Conservation (phyloP, 2,888 invertebrate genomes). For the Nymphalis polychloros region DNA sequence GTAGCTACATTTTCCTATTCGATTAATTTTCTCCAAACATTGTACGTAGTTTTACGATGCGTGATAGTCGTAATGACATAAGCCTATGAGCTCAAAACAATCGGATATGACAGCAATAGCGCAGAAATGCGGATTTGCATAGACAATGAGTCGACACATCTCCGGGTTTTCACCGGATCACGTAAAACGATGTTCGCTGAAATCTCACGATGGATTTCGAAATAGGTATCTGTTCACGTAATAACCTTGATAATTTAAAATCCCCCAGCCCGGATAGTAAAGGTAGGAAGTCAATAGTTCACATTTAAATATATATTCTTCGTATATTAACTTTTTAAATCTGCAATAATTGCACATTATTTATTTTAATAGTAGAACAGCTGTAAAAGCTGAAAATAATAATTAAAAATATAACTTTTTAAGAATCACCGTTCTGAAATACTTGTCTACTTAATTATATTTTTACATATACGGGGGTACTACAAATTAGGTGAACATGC, state of each 20-base stretch:
- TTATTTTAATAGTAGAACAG: no score
- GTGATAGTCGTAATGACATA: constrained; percentile 10
- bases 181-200: constrained; percentile 30
- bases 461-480: no score
- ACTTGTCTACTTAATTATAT: no score
- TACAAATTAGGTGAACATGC: no score
- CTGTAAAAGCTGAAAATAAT: no score
- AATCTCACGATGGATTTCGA: constrained; percentile 19
- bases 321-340: no score
- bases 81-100: constrained; percentile 34
- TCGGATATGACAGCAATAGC: constrained; percentile 51
- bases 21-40: not conserved
- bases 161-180: constrained; percentile 61
- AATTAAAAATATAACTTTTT: no score
- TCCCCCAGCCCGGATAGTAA: not conserved
- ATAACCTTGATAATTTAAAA: constrained; percentile 11
- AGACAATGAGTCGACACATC: constrained; percentile 43
- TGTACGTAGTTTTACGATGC: not conserved
- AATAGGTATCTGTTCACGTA: constrained; percentile 18
- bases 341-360: no score
- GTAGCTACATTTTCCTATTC: constrained; percentile 3
- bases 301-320: not conserved
- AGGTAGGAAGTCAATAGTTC: no score
- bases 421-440: no score
- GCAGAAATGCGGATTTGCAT: constrained; percentile 40